phyloP scores from a whole-genome alignment of 2,888 invertebrate genomes.

The Drosophila atripex region DNA sequence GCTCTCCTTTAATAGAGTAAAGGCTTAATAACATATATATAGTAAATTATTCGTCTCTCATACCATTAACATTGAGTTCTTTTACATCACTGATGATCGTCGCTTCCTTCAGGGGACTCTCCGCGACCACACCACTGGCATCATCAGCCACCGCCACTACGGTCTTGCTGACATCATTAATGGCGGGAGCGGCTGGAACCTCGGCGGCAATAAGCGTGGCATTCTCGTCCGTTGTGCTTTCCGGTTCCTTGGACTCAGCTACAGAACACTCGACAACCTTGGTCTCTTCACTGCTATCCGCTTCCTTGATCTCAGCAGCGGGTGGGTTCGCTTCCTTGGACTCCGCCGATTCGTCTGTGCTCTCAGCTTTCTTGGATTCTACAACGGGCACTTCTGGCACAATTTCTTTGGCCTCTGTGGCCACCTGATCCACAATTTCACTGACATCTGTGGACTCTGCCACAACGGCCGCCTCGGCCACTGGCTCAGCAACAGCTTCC shows the following conservation, averaged over 20 bases:
- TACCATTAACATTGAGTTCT: slow-evolving; percentile 75
- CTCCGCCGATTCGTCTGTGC: slow-evolving; percentile 19
- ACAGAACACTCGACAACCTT: slow-evolving; percentile 19
- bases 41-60: background rate
- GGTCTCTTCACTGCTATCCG: slow-evolving; percentile 27
- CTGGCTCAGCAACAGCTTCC: slow-evolving; percentile 16
- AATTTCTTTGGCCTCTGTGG: slow-evolving; percentile 32
- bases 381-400: slow-evolving; percentile 19
- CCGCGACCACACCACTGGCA: slow-evolving; percentile 34
- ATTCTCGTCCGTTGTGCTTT: slow-evolving; percentile 34
- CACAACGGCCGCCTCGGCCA: slow-evolving; percentile 18
- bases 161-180: slow-evolving; percentile 46
- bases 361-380: slow-evolving; percentile 28
- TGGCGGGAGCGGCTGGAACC: slow-evolving; percentile 35
- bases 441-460: slow-evolving; percentile 36
- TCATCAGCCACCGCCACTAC: slow-evolving; percentile 33
- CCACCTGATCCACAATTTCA: slow-evolving; percentile 46
- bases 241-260: slow-evolving; percentile 21
- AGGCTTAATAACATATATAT: slow-evolving; percentile 2
- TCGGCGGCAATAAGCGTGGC: slow-evolving; percentile 28
- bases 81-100: slow-evolving; percentile 53
- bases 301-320: slow-evolving; percentile 27
- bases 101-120: slow-evolving; percentile 51
- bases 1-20: slow-evolving; percentile 73
- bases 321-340: slow-evolving; percentile 17